A percentile compares a stretch with the other conserved stretches of the same genome.
Evolutionary conservation across 2,113 vertebrate genomes (phyloP).

Genomic region (Pteronura brasiliensis): DNA sequence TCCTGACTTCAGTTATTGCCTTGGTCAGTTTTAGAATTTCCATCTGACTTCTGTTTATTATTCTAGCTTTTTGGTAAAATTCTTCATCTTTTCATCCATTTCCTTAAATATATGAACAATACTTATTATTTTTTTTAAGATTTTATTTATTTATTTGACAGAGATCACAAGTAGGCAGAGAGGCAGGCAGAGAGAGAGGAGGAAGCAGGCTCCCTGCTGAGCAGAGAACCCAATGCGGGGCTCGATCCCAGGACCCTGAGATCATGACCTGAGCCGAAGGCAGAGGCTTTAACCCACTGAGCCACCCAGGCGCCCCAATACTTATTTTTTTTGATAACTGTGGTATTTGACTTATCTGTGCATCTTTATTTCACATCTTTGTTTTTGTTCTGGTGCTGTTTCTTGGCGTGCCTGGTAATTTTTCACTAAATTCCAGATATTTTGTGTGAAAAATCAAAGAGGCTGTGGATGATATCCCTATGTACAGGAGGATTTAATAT

Average conservation of each 20-base stretch:
- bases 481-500: neutral
- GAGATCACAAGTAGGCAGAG: too few species aligned
- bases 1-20: neutral
- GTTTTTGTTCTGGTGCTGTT: neutral
- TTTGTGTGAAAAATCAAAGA: conserved; percentile 34
- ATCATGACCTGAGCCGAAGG: too few species aligned
- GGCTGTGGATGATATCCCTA: neutral
- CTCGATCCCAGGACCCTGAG: too few species aligned
- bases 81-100: neutral
- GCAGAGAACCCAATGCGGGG: too few species aligned
- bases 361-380: neutral
- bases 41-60: neutral
- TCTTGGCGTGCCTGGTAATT: neutral
- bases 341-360: neutral
- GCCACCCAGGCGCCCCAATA: too few species aligned
- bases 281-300: too few species aligned
- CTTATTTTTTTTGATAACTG: neutral
- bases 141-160: too few species aligned
- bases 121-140: neutral
- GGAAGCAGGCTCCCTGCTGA: too few species aligned
- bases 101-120: neutral
- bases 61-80: neutral
- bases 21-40: conserved; percentile 24
- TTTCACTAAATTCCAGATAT: neutral
- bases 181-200: too few species aligned